Percentiles rank a stretch among this genome's conserved stretches.
phyloP scores from a whole-genome alignment of 2,113 vertebrate genomes.

The Elaphurus davidianus region DNA sequence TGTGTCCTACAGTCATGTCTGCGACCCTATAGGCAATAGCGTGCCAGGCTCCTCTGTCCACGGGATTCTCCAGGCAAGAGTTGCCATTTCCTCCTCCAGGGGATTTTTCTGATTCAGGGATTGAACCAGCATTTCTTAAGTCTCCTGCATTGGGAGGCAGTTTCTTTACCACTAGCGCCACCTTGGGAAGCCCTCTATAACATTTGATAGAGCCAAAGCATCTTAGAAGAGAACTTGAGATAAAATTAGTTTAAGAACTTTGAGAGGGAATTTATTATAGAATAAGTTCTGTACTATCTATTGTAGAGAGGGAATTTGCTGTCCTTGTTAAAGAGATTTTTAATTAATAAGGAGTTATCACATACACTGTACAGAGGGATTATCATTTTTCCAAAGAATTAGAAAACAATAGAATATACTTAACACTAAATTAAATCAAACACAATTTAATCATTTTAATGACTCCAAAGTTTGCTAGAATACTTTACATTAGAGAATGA shows the following conservation, averaged over 20 bases:
- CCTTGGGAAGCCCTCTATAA: neutral
- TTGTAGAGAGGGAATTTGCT: neutral
- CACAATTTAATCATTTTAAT: constrained; percentile 36
- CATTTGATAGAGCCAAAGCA: neutral
- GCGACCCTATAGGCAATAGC: neutral
- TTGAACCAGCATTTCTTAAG: neutral
- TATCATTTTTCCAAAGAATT: constrained; percentile 45
- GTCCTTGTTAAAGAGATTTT: constrained; percentile 30
- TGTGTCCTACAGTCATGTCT: neutral
- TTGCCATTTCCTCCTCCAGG: neutral
- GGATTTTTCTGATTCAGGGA: neutral
- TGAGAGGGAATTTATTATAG: constrained; percentile 48
- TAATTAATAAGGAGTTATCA: constrained; percentile 62
- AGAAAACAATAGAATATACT: constrained; percentile 31
- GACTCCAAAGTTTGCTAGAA: neutral
- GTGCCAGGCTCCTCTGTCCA: neutral
- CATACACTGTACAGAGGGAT: neutral
- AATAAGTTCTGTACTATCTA: constrained; percentile 6
- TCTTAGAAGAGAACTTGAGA: neutral
- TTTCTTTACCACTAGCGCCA: neutral
- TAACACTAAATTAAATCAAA: constrained; percentile 51
- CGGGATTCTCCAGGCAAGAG: neutral
- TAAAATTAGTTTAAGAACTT: constrained; percentile 35
- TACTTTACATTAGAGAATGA: neutral
- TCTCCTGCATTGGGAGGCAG: neutral